Evolutionary conservation across 2,113 vertebrate species (phyloP).

Genomic region (Centropristis striata): DNA sequence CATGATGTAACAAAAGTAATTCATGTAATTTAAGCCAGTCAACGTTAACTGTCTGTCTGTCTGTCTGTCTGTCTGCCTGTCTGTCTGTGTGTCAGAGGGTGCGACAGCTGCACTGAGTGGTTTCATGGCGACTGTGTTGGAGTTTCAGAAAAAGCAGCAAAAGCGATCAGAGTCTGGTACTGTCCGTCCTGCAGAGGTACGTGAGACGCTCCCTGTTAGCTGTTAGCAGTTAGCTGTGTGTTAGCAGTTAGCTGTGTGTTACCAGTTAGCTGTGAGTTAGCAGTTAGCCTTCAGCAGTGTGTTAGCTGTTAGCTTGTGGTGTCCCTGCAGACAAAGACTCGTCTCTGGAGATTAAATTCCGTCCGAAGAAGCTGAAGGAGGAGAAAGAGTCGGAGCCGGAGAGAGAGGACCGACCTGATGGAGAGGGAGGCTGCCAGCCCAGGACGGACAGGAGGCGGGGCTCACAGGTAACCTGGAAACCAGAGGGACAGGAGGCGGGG

Average conservation of each 20-base stretch:
- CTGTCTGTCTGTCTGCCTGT: not conserved
- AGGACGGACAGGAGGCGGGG: constrained; percentile 78
- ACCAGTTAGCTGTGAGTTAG: not conserved
- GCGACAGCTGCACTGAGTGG: constrained; percentile 94
- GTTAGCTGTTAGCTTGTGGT: not conserved
- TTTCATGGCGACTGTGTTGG: constrained; percentile 92
- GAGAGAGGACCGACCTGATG: constrained; percentile 66
- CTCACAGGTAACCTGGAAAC: constrained; percentile 73
- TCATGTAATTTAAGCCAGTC: too few relatives aligned
- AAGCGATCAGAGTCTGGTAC: constrained; percentile 93
- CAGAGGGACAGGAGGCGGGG: constrained; percentile 53
- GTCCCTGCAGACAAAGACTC: constrained; percentile 83
- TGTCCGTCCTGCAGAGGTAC: constrained; percentile 90
- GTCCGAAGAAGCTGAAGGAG: constrained; percentile 87
- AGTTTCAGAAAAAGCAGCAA: constrained; percentile 93
- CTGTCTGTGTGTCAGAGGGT: constrained; percentile 83
- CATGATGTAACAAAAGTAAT: too few relatives aligned
- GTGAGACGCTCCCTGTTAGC: constrained; percentile 35
- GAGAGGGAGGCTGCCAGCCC: constrained; percentile 58
- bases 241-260: not conserved
- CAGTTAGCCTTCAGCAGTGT: not conserved
- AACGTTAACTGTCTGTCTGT: not conserved
- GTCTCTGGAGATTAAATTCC: constrained; percentile 90
- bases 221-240: not conserved
- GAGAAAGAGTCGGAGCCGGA: constrained; percentile 80